A percentile compares a stretch with the other conserved stretches of the same genome.
These are phyloP conservation scores for Euura saliciscinereae DNA, from an alignment of 1,140 invertebrate genomes.

Conservation along the genomic window DNA sequence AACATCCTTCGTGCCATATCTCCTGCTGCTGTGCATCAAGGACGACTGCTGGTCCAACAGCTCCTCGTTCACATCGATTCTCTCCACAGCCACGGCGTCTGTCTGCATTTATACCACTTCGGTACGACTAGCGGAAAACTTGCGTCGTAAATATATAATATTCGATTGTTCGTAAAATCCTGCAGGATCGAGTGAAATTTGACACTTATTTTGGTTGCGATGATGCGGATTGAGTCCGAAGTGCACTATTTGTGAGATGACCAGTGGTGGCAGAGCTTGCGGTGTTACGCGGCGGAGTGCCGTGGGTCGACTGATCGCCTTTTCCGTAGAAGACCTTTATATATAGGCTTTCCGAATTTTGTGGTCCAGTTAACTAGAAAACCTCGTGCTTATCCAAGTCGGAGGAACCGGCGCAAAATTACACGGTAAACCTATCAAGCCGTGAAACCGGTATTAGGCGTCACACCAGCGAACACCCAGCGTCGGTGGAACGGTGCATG, in stretches of 20 bases:
- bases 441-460: slow-evolving; percentile 52
- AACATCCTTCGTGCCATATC: slow-evolving; percentile 22
- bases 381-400: slow-evolving; percentile 49
- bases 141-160: no score
- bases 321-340: slow-evolving; percentile 46
- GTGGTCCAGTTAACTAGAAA: slow-evolving; percentile 58
- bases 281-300: slow-evolving; percentile 9
- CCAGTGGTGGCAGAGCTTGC: not conserved
- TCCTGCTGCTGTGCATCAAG: not conserved
- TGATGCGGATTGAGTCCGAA: no score
- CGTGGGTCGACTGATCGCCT: slow-evolving; percentile 43
- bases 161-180: no score
- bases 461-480: slow-evolving; percentile 8
- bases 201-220: no score
- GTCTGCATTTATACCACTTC: no score
- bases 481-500: slow-evolving; percentile 1
- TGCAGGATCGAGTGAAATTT: no score
- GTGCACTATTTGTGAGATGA: no score
- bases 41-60: not conserved
- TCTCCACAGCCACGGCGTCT: no score
- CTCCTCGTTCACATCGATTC: no score
- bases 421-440: slow-evolving; percentile 54
- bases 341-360: slow-evolving; percentile 53
- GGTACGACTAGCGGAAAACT: no score
- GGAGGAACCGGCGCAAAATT: slow-evolving; percentile 49